phyloP scores from a whole-genome alignment of 2,113 vertebrate species.

The Tauraco erythrolophus region DNA sequence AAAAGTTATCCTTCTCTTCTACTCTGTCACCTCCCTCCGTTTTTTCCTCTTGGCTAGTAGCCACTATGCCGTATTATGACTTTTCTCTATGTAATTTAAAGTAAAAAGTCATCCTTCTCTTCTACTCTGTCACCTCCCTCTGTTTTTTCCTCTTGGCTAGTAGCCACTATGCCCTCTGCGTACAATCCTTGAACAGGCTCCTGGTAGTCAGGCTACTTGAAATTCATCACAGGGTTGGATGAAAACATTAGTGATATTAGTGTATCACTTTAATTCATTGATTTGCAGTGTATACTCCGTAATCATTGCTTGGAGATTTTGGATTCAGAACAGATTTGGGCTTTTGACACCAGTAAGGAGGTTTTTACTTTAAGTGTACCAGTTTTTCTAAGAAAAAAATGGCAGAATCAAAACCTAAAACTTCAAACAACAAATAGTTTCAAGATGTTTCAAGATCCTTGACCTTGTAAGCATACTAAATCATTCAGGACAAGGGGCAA shows the following conservation, averaged over 20 bases:
- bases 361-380: background rate
- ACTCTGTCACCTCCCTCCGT: accelerated
- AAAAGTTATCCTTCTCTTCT: background rate
- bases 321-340: background rate
- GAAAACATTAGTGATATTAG: background rate
- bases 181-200: background rate
- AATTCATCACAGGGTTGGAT: background rate
- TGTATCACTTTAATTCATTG: background rate
- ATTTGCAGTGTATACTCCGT: background rate
- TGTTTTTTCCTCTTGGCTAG: background rate
- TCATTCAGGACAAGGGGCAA: no score
- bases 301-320: background rate
- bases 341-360: background rate
- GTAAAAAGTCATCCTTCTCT: background rate
- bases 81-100: background rate
- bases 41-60: background rate
- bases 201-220: background rate
- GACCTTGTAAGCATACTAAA: background rate
- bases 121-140: accelerated
- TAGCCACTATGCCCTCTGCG: background rate
- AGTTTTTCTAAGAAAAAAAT: background rate
- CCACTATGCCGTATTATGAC: background rate
- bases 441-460: no score
- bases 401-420: background rate
- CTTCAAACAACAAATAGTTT: background rate